Evolutionary conservation across 2,113 vertebrate genomes (phyloP).

Genomic region (Ptychochromis oligacanthus): DNA sequence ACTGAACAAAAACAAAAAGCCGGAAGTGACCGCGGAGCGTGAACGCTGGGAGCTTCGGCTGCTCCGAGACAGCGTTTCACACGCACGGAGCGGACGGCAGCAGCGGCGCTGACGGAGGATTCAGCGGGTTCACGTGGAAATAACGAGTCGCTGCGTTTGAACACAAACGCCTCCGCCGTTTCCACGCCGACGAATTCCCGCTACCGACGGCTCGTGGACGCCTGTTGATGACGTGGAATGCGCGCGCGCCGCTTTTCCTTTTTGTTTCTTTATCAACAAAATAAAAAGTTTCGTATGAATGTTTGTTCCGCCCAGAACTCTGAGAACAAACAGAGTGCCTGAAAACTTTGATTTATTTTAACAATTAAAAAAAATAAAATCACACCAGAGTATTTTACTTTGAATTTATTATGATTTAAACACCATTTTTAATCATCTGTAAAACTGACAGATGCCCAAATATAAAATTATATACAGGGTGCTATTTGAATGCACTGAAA

Average conservation of each 20-base stretch:
- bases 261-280: not conserved
- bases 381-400: not conserved
- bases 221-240: not conserved
- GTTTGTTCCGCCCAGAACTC: too few species aligned
- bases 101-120: not conserved
- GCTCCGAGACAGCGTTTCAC: too few species aligned
- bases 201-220: not conserved
- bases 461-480: too few species aligned
- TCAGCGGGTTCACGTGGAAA: too few species aligned
- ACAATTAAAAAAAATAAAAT: not conserved
- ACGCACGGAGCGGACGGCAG: too few species aligned
- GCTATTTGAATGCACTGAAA: too few species aligned
- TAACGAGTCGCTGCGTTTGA: not conserved
- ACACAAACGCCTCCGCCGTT: too few species aligned
- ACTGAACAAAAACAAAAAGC: not conserved
- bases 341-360: not conserved
- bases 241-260: not conserved
- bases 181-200: not conserved
- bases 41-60: not conserved
- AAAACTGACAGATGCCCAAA: fast-evolving
- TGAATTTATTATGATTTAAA: not conserved
- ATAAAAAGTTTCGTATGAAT: too few species aligned
- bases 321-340: too few species aligned
- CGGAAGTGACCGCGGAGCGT: not conserved
- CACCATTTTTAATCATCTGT: not conserved